Evolutionary conservation across 2,113 vertebrate genomes (phyloP), one percentile per base, ranked within the genome.

Genomic region (Dipodomys merriami): DNA sequence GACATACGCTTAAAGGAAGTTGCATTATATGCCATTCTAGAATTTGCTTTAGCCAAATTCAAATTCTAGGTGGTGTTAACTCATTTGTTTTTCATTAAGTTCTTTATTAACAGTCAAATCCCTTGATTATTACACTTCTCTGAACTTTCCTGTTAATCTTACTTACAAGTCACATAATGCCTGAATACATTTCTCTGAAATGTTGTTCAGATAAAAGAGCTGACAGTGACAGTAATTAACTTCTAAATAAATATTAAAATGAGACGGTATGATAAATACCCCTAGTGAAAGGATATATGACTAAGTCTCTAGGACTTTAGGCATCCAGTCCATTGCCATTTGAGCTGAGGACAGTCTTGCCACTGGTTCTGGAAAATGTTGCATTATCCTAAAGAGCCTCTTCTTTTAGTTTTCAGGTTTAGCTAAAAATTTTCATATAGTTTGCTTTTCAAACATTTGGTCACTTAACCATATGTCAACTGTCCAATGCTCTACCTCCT

Each of bases 41-140:
- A 96, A 97, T 97, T 97, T 96, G 86, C 96, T 93, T 91, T 91
- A 97, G 95, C 91, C 96, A 94, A 73, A 97, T 95, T 98, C 97
- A 97, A 95, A 95, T 94, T 97, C 97, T 96, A 68, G 93, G 93
- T 96, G 95, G 86, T 97, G 96, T 97, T 97, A 98, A 97, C 93
- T 97, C 97, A 98, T 97, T 98, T 98, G 97, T 97, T 98, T 98
- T 98, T 98, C 97, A 97, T 97, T 93, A 97, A 96, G 94, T 97
- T 97, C 96, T 97, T 98, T 97, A 97, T 98, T 98, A 98, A 98
- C 94, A 97, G 92, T 96, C 81, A 98, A 98, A 97, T 97, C 96
- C 95, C 97, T 86, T 97, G 97, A 97, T 97, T 97, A 97, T 97
- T 97, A 97, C 93, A 98, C 97, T 97, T 96, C 97, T 97, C 90